Evolutionary conservation across 2,888 invertebrate species (phyloP), one percentile per base, ranked within the genome.

Genomic region (Protodeltote pygarga): DNA sequence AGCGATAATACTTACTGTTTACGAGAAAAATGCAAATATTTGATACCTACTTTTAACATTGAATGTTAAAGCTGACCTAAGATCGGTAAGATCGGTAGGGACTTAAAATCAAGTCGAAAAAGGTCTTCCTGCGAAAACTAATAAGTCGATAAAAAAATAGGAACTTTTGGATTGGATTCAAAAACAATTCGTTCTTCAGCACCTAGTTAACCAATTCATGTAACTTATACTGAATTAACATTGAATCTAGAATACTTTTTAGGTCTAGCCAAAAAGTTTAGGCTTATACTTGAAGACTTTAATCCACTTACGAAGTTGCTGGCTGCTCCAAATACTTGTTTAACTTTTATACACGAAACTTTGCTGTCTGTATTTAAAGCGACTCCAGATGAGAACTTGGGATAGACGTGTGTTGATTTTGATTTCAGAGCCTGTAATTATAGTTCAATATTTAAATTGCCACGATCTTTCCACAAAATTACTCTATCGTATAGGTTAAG

Each of bases 281-380:
- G 53, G 39, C 39, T 28, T 27, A 21, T 24, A 46, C 33, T 14
- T 35, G 41, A 39, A 39, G 52, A 51, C 52, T 65, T 65, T 55
- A 59, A 62, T 65, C 54, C 34, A 46, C 51, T 62, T 65, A 59
- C 21, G 9, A 38, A 59, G 27, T 65, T 65, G 21, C 25, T 37
- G 39, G 23, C 34, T 46, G 47, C 25, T 40, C 47, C 40, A 20
- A 54, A 49, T 62, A 37, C 39, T 45, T 37, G 38, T 5, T 10
- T 50, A 50, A 48, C 32, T 58, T 59, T 39, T 21, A 21, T 28
- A 40, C 33, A 28, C 37, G 38, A 14, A 44, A 58, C 52, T 31
- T 62, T 58, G 28, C 38, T 27, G 46, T 52, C 38, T 34, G 42
- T 62, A 62, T 52, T 62, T 52, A 58, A 57, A 62, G 32, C 21